Conservation (phyloP, 2,888 invertebrate genomes). For the Urechis unicinctus region DNA sequence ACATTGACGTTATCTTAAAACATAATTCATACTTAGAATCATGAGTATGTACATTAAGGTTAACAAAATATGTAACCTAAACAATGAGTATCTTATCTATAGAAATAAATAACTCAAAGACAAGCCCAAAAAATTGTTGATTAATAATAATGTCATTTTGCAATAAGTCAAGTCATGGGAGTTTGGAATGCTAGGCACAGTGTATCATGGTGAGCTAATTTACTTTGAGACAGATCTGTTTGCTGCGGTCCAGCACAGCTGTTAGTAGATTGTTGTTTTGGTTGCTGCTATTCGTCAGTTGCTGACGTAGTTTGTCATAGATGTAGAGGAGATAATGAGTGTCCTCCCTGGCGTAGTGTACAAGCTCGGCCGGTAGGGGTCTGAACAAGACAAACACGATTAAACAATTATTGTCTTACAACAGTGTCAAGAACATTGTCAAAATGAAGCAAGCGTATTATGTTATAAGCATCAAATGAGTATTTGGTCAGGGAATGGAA, state of each 20-base stretch:
- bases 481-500: neutral
- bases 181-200: too few species aligned
- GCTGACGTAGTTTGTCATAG: slow-evolving; percentile 71
- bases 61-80: too few species aligned
- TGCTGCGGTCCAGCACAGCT: slow-evolving; percentile 69
- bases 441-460: neutral
- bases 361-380: slow-evolving; percentile 74
- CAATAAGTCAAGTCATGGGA: too few species aligned
- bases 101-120: too few species aligned
- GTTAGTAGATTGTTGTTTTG: slow-evolving; percentile 59
- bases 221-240: slow-evolving; percentile 66
- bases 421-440: too few species aligned
- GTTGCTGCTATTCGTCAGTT: slow-evolving; percentile 62
- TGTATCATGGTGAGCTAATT: slow-evolving; percentile 1
- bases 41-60: too few species aligned
- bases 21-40: too few species aligned
- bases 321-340: slow-evolving; percentile 91
- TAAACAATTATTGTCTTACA: neutral
- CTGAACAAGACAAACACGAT: slow-evolving; percentile 46
- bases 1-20: too few species aligned
- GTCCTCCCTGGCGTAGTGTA: slow-evolving; percentile 82
- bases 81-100: too few species aligned
- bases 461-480: neutral
- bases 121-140: too few species aligned
- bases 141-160: too few species aligned